Percentiles rank a stretch among this genome's conserved stretches.
These are phyloP conservation scores for Muscicapa comitata DNA, from an alignment of 2,797 vertebrate species.

Conservation along the genomic window DNA sequence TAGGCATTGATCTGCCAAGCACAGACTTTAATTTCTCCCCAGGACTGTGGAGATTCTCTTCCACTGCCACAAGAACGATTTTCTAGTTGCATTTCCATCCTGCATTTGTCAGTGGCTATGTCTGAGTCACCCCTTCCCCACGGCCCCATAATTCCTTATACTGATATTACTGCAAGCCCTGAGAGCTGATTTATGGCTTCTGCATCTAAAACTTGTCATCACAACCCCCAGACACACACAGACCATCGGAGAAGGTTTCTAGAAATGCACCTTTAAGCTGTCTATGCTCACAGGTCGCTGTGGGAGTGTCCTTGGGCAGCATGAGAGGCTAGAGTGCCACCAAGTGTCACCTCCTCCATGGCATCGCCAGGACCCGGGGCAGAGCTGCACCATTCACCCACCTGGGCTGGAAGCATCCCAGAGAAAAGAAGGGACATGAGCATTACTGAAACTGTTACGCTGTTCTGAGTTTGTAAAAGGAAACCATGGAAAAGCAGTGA, in stretches of 20 bases:
- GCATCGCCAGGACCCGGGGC: neutral
- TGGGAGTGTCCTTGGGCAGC: neutral
- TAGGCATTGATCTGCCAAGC: neutral
- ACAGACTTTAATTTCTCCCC: neutral
- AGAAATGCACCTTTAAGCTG: neutral
- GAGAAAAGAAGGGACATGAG: neutral
- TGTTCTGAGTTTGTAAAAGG: neutral
- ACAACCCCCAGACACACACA: neutral
- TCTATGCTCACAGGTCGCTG: accelerated
- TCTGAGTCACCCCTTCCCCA: neutral
- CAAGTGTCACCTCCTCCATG: neutral
- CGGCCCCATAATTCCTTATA: neutral
- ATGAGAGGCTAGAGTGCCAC: neutral
- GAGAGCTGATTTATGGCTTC: neutral
- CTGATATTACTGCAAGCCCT: neutral
- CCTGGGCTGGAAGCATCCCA: neutral
- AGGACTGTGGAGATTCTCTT: neutral
- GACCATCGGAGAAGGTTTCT: neutral
- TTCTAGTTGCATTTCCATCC: neutral
- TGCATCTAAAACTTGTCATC: neutral
- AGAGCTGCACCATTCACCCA: neutral
- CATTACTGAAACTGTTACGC: neutral
- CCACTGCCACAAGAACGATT: neutral
- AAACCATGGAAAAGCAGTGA: neutral
- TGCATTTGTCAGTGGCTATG: neutral